These are phyloP conservation scores for Eupithecia exiguata DNA, from an alignment of 2,888 invertebrate genomes.

Conservation along the genomic window DNA sequence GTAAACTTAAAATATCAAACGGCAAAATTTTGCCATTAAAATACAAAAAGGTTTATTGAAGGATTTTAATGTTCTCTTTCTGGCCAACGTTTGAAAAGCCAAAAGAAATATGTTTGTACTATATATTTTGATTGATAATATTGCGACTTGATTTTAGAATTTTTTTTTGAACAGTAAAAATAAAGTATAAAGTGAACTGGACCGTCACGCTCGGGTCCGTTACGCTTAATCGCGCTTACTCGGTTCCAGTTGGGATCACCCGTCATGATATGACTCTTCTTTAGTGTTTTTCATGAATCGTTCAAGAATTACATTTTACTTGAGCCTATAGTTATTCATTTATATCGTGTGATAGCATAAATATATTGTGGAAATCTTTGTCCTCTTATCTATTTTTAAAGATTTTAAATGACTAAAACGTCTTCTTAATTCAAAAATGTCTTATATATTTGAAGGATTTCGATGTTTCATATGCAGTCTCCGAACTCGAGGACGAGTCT, in stretches of 20 bases:
- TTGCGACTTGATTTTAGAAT: background rate
- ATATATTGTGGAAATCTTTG: no score
- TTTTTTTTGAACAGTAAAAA: background rate
- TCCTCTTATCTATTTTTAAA: background rate
- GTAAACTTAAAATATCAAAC: background rate
- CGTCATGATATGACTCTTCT: background rate
- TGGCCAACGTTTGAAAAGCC: background rate
- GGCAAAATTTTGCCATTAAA: background rate
- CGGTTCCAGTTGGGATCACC: background rate
- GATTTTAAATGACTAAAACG: background rate
- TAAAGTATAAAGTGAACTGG: no score
- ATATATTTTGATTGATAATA: background rate
- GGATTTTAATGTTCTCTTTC: background rate
- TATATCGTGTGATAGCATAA: background rate
- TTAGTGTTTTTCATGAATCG: no score
- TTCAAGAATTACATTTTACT: background rate
- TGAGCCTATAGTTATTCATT: background rate
- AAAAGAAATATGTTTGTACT: background rate
- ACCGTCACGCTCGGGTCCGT: no score
- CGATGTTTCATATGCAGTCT: background rate
- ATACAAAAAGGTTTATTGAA: background rate
- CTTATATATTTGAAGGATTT: background rate
- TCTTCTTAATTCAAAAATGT: background rate
- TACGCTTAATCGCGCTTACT: no score
- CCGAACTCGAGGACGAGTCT: conserved; percentile 46